phyloP scores from a whole-genome alignment of 2,797 vertebrate genomes.

The Florisuga fusca region DNA sequence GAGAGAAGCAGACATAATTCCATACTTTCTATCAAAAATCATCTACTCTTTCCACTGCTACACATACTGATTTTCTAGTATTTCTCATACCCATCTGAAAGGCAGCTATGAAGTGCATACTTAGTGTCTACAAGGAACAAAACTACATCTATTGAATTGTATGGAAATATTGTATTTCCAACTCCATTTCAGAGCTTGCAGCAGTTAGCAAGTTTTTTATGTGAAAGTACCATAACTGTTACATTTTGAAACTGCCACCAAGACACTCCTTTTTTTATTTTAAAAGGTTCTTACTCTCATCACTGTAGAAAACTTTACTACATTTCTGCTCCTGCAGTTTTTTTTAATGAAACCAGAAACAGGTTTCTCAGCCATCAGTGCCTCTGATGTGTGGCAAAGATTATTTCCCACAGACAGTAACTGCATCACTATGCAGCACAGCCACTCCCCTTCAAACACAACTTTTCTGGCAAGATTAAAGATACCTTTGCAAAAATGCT shows the following conservation, averaged over 20 bases:
- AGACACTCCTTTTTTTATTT: neutral
- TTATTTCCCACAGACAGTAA: neutral
- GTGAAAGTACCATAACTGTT: neutral
- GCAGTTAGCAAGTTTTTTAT: neutral
- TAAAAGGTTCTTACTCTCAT: neutral
- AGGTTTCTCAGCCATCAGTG: neutral
- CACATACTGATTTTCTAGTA: neutral
- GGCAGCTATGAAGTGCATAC: neutral
- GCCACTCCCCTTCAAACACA: neutral
- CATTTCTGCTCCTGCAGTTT: constrained; percentile 11
- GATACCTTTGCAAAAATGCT: neutral
- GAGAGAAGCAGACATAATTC: neutral
- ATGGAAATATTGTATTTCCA: neutral
- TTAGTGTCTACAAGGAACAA: neutral
- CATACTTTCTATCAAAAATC: neutral
- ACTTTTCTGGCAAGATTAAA: neutral
- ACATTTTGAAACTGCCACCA: neutral
- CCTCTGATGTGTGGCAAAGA: neutral
- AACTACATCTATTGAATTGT: neutral
- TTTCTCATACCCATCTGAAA: neutral
- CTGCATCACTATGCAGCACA: neutral
- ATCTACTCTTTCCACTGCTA: neutral
- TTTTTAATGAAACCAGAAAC: constrained; percentile 18
- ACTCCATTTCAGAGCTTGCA: neutral
- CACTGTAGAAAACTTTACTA: neutral